These are phyloP conservation scores for Trichonephila inaurata DNA, from an alignment of 1,140 invertebrate species.

Conservation along the genomic window DNA sequence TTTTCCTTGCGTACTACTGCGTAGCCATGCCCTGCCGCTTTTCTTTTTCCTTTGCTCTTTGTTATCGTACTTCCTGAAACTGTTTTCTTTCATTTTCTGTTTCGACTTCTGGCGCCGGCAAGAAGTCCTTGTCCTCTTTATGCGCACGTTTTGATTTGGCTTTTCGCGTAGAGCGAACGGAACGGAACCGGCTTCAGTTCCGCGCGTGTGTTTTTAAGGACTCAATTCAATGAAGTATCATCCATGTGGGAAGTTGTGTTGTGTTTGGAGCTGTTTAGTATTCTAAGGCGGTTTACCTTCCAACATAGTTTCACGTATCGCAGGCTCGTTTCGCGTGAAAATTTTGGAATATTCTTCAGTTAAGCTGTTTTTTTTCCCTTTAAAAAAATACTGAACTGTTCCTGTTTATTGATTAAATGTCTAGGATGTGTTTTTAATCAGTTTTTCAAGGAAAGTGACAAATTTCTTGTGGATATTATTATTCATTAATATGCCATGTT, in stretches of 20 bases:
- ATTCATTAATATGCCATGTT: too few relatives aligned
- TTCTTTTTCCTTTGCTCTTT: background rate
- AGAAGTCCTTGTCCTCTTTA: conserved; percentile 28
- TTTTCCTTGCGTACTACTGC: background rate
- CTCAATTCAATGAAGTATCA: background rate
- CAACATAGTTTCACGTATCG: background rate
- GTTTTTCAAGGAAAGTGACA: too few relatives aligned
- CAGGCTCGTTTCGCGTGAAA: background rate
- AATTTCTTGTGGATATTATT: too few relatives aligned
- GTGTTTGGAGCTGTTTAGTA: background rate
- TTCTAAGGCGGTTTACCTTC: background rate
- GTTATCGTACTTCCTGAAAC: conserved; percentile 8
- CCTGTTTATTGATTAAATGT: background rate
- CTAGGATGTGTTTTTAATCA: too few relatives aligned
- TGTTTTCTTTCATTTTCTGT: conserved; percentile 18
- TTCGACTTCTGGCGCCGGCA: background rate
- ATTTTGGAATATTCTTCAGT: background rate
- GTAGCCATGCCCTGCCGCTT: background rate
- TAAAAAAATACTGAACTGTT: background rate
- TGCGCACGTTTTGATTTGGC: background rate
- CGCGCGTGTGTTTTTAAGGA: background rate
- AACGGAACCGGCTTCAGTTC: background rate
- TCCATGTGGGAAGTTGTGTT: background rate
- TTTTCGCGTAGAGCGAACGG: background rate
- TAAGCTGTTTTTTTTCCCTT: background rate